phyloP scores from a whole-genome alignment of 2,797 vertebrate genomes.

The Acanthopagrus latus region DNA sequence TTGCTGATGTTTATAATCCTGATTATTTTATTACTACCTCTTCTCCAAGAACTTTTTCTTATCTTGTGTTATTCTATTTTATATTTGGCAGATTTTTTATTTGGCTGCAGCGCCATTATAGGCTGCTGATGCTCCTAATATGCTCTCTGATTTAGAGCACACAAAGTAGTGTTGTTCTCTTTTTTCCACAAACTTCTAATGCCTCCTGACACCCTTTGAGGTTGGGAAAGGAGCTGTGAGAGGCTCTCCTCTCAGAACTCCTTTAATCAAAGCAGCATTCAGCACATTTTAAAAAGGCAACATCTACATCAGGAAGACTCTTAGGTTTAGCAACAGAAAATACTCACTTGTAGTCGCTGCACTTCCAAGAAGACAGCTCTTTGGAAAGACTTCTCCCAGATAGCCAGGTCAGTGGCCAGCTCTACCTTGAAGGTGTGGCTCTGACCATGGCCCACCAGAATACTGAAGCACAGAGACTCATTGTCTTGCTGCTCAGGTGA shows the following conservation, averaged over 20 bases:
- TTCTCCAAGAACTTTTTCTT: neutral
- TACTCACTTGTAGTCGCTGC: constrained; percentile 91
- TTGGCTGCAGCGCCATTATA: constrained; percentile 5
- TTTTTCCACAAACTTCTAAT: constrained; percentile 28
- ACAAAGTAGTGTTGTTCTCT: constrained; percentile 1
- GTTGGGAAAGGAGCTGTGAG: neutral
- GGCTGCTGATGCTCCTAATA: constrained; percentile 17
- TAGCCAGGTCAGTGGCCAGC: constrained; percentile 89
- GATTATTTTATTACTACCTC: neutral
- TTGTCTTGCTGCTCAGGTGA: constrained; percentile 89
- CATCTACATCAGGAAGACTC: neutral
- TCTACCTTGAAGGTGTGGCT: constrained; percentile 93
- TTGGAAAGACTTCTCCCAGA: constrained; percentile 95
- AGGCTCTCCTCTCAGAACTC: neutral
- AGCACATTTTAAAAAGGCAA: constrained; percentile 5
- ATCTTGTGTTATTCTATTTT: neutral
- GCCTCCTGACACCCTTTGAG: neutral
- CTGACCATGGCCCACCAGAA: constrained; percentile 90
- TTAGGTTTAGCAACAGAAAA: neutral
- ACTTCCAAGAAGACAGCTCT: constrained; percentile 94
- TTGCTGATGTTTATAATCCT: neutral
- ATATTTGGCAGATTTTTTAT: neutral
- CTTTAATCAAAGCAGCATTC: constrained; percentile 8
- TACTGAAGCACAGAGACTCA: constrained; percentile 91
- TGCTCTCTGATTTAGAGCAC: constrained; percentile 6